Conservation (phyloP, 2,113 vertebrate genomes). For the Narcine bancroftii region DNA sequence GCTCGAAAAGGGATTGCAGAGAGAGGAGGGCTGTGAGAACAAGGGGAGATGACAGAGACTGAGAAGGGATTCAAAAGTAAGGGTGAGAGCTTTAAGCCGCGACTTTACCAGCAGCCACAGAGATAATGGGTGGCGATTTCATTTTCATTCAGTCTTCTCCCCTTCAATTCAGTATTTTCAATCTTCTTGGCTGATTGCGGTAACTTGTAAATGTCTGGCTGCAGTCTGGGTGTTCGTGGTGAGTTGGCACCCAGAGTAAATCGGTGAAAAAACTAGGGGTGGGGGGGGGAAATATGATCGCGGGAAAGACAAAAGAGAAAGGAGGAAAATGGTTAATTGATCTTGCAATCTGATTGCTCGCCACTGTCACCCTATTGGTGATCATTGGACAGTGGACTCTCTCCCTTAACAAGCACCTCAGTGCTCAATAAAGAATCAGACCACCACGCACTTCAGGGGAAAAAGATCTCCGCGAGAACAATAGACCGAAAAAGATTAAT, state of each 20-base stretch:
- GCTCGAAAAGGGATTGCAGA: background rate
- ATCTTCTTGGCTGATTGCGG: background rate
- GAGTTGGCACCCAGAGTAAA: background rate
- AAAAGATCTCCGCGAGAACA: background rate
- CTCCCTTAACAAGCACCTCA: background rate
- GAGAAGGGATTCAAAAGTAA: background rate
- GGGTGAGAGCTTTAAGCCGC: background rate
- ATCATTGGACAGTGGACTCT: background rate
- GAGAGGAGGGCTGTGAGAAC: background rate
- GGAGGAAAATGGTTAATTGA: constrained; percentile 14
- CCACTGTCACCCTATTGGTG: background rate
- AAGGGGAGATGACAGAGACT: background rate
- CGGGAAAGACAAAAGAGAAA: background rate
- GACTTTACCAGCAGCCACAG: background rate
- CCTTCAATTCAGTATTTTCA: background rate
- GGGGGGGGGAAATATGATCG: background rate
- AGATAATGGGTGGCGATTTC: background rate
- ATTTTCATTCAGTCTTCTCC: background rate
- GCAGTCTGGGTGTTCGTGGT: too few species aligned
- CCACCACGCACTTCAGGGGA: background rate
- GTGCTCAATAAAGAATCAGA: background rate
- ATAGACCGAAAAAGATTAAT: constrained; percentile 1
- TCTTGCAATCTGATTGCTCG: background rate
- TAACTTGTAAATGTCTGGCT: background rate
- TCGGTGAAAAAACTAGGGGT: background rate